phyloP scores from a whole-genome alignment of 2,113 vertebrate species.

The Phylloscopus whistleri region DNA sequence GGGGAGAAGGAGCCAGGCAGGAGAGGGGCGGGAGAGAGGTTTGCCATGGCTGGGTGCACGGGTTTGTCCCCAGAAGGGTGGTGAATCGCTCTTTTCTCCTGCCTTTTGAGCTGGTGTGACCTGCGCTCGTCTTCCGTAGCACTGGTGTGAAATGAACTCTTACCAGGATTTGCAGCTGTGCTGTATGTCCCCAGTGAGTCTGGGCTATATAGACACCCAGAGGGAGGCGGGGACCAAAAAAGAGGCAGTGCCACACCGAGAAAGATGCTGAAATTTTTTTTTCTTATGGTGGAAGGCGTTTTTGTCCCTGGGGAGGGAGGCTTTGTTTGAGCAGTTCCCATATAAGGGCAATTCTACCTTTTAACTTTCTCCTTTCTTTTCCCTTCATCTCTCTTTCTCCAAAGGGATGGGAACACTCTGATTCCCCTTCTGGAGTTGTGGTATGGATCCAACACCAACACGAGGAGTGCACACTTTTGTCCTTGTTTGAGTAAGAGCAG shows the following conservation, averaged over 20 bases:
- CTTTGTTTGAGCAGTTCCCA: slow-evolving; percentile 12
- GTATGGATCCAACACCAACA: background rate
- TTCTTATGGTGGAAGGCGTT: background rate
- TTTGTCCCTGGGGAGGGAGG: background rate
- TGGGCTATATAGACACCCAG: background rate
- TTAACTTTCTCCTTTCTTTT: background rate
- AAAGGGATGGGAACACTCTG: background rate
- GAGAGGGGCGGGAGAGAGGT: background rate
- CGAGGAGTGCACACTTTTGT: background rate
- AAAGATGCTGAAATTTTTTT: slow-evolving; percentile 6
- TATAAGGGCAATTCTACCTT: slow-evolving; percentile 19
- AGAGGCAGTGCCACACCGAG: background rate
- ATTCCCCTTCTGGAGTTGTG: background rate
- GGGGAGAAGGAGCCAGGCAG: background rate
- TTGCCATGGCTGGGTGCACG: rapidly evolving
- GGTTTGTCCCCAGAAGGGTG: rapidly evolving
- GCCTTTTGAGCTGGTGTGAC: background rate
- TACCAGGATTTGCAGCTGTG: background rate
- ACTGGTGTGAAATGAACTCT: background rate
- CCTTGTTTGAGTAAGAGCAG: background rate
- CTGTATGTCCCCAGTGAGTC: background rate
- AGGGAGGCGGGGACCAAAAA: background rate
- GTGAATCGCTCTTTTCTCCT: background rate
- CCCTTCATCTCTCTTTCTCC: background rate
- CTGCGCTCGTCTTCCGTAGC: background rate